Evolutionary conservation across 92 coral and sea anemone genomes (phyloP).

Genomic region (Paramuricea clavata): DNA sequence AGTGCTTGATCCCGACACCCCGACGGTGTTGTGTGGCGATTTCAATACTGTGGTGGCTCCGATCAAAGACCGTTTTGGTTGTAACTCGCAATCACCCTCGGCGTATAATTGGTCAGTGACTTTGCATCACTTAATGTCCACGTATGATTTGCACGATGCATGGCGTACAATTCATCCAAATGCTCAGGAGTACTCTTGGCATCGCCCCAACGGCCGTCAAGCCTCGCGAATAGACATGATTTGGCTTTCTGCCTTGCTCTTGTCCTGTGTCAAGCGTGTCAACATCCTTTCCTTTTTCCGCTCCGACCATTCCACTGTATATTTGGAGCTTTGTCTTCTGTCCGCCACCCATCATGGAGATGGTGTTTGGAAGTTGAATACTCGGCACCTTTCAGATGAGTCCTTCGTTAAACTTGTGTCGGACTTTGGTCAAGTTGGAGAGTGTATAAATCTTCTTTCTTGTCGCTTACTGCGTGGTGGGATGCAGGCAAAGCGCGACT

Average conservation of each 20-base stretch:
- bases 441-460: not conserved
- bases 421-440: constrained; percentile 46
- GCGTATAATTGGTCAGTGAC: constrained; percentile 37
- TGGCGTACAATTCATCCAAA: constrained; percentile 54
- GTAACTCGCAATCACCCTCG: not conserved
- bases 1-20: not conserved
- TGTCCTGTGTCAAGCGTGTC: not conserved
- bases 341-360: constrained; percentile 26
- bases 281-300: constrained; percentile 42
- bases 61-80: not conserved
- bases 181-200: constrained; percentile 17
- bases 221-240: constrained; percentile 59
- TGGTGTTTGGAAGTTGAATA: constrained; percentile 70
- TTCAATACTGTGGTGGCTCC: constrained; percentile 14
- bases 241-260: constrained; percentile 20
- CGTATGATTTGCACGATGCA: not conserved
- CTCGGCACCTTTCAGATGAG: constrained; percentile 36
- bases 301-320: constrained; percentile 59
- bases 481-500: constrained; percentile 61
- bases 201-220: constrained; percentile 18
- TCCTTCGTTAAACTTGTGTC: not conserved
- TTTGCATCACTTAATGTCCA: not conserved
- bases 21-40: not conserved
- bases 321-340: constrained; percentile 2
- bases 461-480: constrained; percentile 64